phyloP scores from a whole-genome alignment of 2,113 vertebrate genomes.

The Sinocyclocheilus rhinocerous region DNA sequence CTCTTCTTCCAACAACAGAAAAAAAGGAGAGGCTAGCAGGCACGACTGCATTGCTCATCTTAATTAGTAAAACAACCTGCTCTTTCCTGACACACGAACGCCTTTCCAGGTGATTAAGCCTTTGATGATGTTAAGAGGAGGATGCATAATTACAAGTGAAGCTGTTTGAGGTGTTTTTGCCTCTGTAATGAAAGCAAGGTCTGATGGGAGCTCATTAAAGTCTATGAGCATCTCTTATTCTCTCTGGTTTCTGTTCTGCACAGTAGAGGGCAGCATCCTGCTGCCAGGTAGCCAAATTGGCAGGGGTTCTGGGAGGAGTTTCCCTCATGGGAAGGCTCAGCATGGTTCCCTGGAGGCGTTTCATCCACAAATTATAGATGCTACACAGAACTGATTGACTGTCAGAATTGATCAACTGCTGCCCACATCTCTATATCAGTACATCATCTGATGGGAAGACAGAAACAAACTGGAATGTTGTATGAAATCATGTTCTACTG shows the following conservation, averaged over 20 bases:
- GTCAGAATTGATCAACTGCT: neutral
- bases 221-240: conserved; percentile 17
- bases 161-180: conserved; percentile 50
- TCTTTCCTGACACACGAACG: conserved; percentile 57
- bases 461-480: neutral
- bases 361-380: neutral
- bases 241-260: neutral
- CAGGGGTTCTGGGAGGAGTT: neutral
- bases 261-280: conserved; percentile 31
- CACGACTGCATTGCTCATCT: conserved; percentile 30
- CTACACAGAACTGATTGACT: neutral
- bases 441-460: neutral
- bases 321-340: neutral
- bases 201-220: conserved; percentile 69
- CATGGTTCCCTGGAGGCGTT: neutral
- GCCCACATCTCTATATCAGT: neutral
- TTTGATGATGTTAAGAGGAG: conserved; percentile 62
- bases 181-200: conserved; percentile 42
- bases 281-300: neutral
- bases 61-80: conserved; percentile 66
- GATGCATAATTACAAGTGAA: conserved; percentile 64
- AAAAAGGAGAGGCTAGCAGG: neutral
- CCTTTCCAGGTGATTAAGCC: conserved; percentile 66
- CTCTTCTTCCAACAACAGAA: neutral
- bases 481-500: neutral